Base-by-base conservation (phyloP, 2,888 invertebrate species). In the Pedicia rivosa region DNA sequence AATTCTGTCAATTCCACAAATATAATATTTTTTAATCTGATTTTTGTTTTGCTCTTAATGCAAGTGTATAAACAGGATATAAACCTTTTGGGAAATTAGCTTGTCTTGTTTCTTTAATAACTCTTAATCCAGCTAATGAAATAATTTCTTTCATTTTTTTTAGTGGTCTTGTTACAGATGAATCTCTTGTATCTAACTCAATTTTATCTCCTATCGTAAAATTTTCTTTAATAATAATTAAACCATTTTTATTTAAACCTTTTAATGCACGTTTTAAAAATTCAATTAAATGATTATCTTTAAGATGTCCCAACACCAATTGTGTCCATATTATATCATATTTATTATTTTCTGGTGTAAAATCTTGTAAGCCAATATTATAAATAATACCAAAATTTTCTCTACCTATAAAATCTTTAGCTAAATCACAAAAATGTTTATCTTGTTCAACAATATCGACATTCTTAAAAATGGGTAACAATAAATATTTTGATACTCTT, bases 241-340 rank as follows among this genome's bases (percentile, higher is more conserved):
- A 55, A 5, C 94, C 95, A 53, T 78, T 75, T 34, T 66, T 57
- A 5, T 47, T 42, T 7, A 59, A 40, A 24, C 64, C 67, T 49
- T 52, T 64, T 63, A 57, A 63, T 54, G 81, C 75, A 42, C 69
- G 67, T 43, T 64, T 59, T 35, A 83, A 67, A 53, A 82, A 94
- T 14, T 65, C 56, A 16, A 88, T 60, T 28, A 95, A 67, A 63
- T 97, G 82, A 8, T 70, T 67, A 56, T 97, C 87, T 3, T 78
- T 79, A 31, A 97, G 63, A 56, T 92, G 82, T 1, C 84, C 82
- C 13, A 87, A 60, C 7, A 97, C 94, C 95, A 97, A 98, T 54
- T 97, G 97, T 48, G 79, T 77, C 97, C 97, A 97, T 48, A 97
- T 83, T 8, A 94, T 66, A 57, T 97, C 91, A 57, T 97, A 98